Percentiles rank a stretch among this genome's conserved stretches.
Evolutionary conservation across 2,888 invertebrate genomes (phyloP).

Genomic region (Brachyopa scutellaris): DNA sequence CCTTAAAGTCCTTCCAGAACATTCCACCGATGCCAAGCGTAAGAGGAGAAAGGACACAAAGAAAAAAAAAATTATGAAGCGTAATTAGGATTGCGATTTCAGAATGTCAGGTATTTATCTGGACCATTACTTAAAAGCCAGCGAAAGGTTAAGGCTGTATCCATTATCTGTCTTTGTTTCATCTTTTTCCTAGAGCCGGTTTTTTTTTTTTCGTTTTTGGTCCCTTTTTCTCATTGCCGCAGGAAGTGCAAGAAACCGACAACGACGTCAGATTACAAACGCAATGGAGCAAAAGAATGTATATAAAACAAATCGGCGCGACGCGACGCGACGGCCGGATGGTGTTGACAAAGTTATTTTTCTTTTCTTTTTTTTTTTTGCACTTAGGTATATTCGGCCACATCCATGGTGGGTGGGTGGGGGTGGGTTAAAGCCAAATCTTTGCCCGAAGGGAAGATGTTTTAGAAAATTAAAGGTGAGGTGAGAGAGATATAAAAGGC

Average conservation of each 20-base stretch:
- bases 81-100: slow-evolving; percentile 46
- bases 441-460: slow-evolving; percentile 1
- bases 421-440: slow-evolving; percentile 24
- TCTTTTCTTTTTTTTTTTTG: not conserved
- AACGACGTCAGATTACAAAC: slow-evolving; percentile 9
- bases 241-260: too few relatives aligned
- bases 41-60: not conserved
- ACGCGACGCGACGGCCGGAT: not conserved
- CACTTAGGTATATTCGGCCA: slow-evolving; percentile 33
- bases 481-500: too few relatives aligned
- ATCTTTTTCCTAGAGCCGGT: not conserved
- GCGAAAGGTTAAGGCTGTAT: slow-evolving; percentile 26
- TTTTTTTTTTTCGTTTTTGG: not conserved
- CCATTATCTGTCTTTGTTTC: slow-evolving; percentile 17
- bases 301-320: slow-evolving; percentile 31
- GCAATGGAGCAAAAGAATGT: slow-evolving; percentile 35
- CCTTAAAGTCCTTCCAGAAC: not conserved
- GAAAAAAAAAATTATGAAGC: slow-evolving; percentile 24
- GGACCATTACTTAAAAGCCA: slow-evolving; percentile 6
- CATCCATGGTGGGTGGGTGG: not conserved
- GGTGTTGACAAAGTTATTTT: slow-evolving; percentile 48
- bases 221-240: slow-evolving; percentile 10
- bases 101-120: slow-evolving; percentile 60
- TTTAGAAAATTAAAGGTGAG: not conserved
- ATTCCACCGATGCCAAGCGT: not conserved